phyloP scores from a whole-genome alignment of 2,113 vertebrate species.

The Dipodomys spectabilis region DNA sequence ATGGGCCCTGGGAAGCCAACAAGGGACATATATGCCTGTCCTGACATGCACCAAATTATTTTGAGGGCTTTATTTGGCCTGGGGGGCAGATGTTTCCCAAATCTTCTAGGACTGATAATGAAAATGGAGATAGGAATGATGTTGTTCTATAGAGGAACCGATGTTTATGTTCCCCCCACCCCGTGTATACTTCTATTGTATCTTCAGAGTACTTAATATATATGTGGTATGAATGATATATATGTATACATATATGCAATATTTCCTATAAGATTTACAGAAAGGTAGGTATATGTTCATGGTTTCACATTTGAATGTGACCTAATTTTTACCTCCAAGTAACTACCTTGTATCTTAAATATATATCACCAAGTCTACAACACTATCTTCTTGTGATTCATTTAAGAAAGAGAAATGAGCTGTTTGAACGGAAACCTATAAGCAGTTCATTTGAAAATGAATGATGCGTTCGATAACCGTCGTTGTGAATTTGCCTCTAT shows the following conservation, averaged over 20 bases:
- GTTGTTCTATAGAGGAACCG: neutral
- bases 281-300: neutral
- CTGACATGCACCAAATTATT: too few relatives aligned
- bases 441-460: conserved; percentile 25
- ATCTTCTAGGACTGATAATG: neutral
- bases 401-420: neutral
- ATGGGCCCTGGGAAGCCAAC: too few relatives aligned
- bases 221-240: too few relatives aligned
- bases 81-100: too few relatives aligned
- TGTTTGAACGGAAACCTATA: neutral
- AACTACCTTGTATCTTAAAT: conserved; percentile 30
- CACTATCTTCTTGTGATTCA: neutral
- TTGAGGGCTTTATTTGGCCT: too few relatives aligned
- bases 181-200: too few relatives aligned
- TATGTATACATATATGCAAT: too few relatives aligned
- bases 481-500: neutral
- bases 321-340: neutral
- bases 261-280: neutral
- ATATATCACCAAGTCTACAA: neutral
- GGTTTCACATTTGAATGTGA: neutral
- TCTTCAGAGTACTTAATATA: rapidly evolving
- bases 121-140: neutral
- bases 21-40: too few relatives aligned
- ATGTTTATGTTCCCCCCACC: rapidly evolving
- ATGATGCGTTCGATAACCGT: neutral